Evolutionary conservation across 2,113 vertebrate genomes (phyloP).

Genomic region (Prunella himalayana): DNA sequence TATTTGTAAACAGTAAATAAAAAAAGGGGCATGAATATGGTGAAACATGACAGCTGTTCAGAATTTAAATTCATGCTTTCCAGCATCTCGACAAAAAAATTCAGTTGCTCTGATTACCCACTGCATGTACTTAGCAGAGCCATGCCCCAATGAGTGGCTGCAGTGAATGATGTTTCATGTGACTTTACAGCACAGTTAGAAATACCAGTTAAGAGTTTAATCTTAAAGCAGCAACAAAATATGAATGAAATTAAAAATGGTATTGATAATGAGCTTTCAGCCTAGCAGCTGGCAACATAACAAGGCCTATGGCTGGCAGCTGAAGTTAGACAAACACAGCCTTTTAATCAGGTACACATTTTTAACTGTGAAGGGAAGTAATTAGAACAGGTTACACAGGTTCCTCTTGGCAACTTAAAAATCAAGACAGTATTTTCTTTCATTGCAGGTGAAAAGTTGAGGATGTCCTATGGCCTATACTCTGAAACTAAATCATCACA

Average conservation of each 20-base stretch:
- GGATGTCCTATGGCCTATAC: background rate
- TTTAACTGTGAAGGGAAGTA: background rate
- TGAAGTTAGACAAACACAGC: background rate
- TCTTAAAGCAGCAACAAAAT: background rate
- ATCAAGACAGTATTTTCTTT: background rate
- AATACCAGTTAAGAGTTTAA: background rate
- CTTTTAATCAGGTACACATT: background rate
- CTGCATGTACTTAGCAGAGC: background rate
- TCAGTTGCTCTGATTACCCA: background rate
- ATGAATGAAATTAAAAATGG: background rate
- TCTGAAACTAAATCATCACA: background rate
- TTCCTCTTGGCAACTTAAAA: background rate
- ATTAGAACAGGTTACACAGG: background rate
- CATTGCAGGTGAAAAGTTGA: background rate
- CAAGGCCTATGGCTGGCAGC: background rate
- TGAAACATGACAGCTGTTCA: background rate
- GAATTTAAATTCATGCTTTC: background rate
- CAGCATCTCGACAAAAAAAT: background rate
- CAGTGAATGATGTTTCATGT: background rate
- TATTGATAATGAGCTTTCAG: background rate
- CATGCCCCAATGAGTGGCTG: background rate
- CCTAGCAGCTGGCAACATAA: background rate
- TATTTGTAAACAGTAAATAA: background rate
- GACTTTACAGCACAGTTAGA: background rate
- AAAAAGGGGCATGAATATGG: background rate